Evolutionary conservation across 1,140 invertebrate species (phyloP), one percentile per base, ranked within the genome.

Genomic region (Nasonia vitripennis): DNA sequence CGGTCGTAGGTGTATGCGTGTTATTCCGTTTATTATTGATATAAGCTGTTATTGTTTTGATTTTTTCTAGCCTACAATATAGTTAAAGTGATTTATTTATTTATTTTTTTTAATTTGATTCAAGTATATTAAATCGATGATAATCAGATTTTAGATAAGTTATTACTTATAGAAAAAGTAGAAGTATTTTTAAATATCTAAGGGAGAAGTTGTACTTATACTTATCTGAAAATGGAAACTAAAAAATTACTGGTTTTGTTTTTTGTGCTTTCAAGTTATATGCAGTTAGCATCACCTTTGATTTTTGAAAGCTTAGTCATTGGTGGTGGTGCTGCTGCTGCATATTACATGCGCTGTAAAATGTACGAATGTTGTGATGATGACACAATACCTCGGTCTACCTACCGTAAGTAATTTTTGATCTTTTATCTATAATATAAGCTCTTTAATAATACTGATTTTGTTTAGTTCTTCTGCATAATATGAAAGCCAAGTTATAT

Each of bases 401-500:
- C 81, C 23, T 2, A 31, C 67, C 12, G 87, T 82, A 78, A 55
- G 83, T 81, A 51, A 34, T 12, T 4, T n/a, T 74, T 67, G 2
- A 67, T 67, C 55, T 75, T 87, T 78, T 2, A 71, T 71, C 23
- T 23, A 23, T 9, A 20, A 85, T 67, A 87, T 78, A 62, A 70
- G 34, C 48, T 37, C 55, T 78, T 73, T 73, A n/a, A 23, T 14
- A 86, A 55, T 34, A 41, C 80, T 74, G 51, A 86, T 55, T 87
- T 73, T 74, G 87, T 78, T 70, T 81, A 93, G 95, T 83, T 12
- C 87, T 95, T 31, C 45, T 89, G 51, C 0, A 2, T 0, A 81
- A 86, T 55, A 83, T 95, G 9, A 14, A 87, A 2, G 6, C 82
- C 0, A 89, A 91, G 2, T 85, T 97, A 55, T 96, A 94, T 91